Base-by-base conservation (phyloP, 2,113 vertebrate genomes). In the Xenus cinereus region DNA sequence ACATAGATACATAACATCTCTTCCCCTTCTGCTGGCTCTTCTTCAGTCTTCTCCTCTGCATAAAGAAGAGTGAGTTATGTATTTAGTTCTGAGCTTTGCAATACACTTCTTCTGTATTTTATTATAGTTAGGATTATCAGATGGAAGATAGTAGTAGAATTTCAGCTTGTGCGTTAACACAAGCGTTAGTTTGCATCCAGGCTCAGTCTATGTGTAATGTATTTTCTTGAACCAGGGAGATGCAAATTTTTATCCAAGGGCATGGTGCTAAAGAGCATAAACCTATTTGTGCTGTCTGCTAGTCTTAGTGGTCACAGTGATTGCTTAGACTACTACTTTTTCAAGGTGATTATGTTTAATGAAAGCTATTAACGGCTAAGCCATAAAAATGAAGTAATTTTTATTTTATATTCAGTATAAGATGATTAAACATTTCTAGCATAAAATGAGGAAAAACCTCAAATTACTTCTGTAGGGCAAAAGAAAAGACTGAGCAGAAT, bases 1-100 rank as follows among this genome's bases (percentile, higher is more conserved):
- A 50, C 7, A 12, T 12, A 56, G 21, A 43, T 46, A 2, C 3
- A 18, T 72, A 57, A 62, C 0, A 0, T 18, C 6, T 71, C 13
- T 86, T 60, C 3, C 15, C 4, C 13, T 21, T 74, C 30, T 81
- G 7, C 14, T 74, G 0, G 37, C 14, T 89, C 71, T 33, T 69
- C 39, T 81, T 91, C 43, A 10, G 18, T 69, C 33, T 39, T 35
- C 7, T 6, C 4, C 4, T 73, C 24, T 74, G 32, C 24, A 33
- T 72, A 78, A 94, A 60, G 23, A 87, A 45, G n/a, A 85, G 13
- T 21, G 6, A 91, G 13, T 81, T 59, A 30, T 1, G 1, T 28
- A 9, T 91, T 45, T 73, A 67, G 64, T 77, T 83, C 67, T 71
- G 64, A 78, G 32, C 28, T 84, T 81, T 51, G 11, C 35, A 43